A percentile compares a stretch with the other conserved stretches of the same genome.
phyloP scores from a whole-genome alignment of 2,797 vertebrate genomes.

The Rousettus madagascariensis region DNA sequence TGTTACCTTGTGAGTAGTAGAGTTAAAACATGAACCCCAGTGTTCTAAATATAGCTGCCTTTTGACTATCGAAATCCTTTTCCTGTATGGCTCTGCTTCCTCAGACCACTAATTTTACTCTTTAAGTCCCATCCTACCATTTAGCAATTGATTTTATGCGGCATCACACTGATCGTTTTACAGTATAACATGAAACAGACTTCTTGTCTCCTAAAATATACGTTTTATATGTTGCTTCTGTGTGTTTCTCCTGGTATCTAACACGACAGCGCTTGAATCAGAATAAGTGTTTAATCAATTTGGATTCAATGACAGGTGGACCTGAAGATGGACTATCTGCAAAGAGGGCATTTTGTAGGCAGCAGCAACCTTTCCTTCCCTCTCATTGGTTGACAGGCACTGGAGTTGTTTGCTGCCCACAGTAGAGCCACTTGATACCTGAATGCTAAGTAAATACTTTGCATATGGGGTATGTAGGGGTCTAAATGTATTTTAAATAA shows the following conservation, averaged over 20 bases:
- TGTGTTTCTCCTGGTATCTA: not conserved
- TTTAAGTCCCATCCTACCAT: not conserved
- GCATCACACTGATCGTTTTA: not conserved
- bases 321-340: not conserved
- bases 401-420: not conserved
- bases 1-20: not conserved
- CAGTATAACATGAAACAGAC: not conserved
- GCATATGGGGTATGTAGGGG: not conserved
- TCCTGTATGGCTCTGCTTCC: not conserved
- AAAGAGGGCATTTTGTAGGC: not conserved
- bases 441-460: not conserved
- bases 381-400: not conserved
- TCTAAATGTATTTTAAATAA: not conserved
- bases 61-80: not conserved
- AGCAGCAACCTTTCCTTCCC: not conserved
- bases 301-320: not conserved
- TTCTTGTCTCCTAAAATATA: not conserved
- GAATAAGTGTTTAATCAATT: not conserved
- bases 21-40: not conserved
- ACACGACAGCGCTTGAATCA: not conserved
- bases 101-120: not conserved
- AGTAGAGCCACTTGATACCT: not conserved
- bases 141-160: not conserved
- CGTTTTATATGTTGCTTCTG: not conserved
- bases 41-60: not conserved